These are phyloP conservation scores for Corythornis cristatus DNA, from an alignment of 2,113 vertebrate species.

Conservation along the genomic window DNA sequence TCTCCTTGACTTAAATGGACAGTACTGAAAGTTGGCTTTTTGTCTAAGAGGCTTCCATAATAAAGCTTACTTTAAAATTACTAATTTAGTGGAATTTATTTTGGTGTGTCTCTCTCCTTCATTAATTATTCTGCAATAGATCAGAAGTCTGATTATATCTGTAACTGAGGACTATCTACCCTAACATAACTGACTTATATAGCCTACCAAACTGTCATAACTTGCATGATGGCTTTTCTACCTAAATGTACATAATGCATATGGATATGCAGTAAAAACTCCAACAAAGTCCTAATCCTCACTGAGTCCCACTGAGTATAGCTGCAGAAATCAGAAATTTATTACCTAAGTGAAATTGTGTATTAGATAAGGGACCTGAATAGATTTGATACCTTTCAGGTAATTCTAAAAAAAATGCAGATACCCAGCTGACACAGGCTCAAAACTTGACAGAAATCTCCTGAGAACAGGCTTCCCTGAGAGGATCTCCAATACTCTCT, in stretches of 20 bases:
- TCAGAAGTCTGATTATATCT: constrained; percentile 19
- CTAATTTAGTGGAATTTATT: constrained; percentile 54
- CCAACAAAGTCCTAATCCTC: neutral
- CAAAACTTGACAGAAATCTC: neutral
- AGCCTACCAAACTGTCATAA: neutral
- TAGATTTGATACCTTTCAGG: neutral
- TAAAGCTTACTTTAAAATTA: constrained; percentile 68
- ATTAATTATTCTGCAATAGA: constrained; percentile 59
- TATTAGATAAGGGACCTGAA: neutral
- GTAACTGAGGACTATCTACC: neutral
- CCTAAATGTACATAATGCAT: neutral
- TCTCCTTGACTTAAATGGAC: constrained; percentile 65
- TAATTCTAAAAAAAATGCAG: neutral
- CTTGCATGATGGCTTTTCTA: neutral
- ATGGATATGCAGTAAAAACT: neutral
- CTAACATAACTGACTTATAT: neutral
- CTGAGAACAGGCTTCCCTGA: neutral
- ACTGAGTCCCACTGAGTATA: neutral
- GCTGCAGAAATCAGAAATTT: neutral
- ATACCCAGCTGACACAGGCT: neutral
- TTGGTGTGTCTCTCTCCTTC: neutral
- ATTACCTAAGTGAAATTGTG: neutral
- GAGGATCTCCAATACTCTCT: neutral
- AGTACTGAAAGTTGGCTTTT: neutral
- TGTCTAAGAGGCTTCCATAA: neutral